Evolutionary conservation across 2,797 vertebrate genomes (phyloP).

Genomic region (Podarcis lilfordi): DNA sequence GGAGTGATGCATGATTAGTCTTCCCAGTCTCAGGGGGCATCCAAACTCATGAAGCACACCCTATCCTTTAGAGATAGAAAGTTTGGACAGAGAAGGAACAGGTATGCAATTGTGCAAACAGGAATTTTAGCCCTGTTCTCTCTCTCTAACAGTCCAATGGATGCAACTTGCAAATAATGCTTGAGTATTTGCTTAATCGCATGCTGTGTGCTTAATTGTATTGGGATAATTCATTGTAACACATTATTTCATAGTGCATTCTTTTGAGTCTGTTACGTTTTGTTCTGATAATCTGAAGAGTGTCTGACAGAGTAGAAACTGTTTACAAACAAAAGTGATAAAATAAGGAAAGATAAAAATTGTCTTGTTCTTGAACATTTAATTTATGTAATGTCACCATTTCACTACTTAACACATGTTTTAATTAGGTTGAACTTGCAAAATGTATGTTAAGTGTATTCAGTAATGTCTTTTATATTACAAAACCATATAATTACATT

Average conservation of each 20-base stretch:
- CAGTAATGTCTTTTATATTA: constrained; percentile 73
- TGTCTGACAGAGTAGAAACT: constrained; percentile 15
- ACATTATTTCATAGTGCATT: constrained; percentile 23
- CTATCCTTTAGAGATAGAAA: too few species aligned
- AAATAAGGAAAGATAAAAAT: constrained; percentile 61
- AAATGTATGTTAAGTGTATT: constrained; percentile 71
- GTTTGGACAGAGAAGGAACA: too few species aligned
- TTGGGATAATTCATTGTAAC: constrained; percentile 1
- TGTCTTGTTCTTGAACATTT: constrained; percentile 56
- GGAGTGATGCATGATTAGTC: too few species aligned
- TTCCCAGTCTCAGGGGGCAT: too few species aligned
- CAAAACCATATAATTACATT: constrained; percentile 75
- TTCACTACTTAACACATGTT: constrained; percentile 67
- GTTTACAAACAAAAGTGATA: constrained; percentile 44
- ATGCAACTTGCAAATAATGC: too few species aligned
- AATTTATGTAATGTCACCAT: constrained; percentile 65
- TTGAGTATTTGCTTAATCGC: not conserved
- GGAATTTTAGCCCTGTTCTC: too few species aligned
- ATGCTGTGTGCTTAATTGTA: not conserved
- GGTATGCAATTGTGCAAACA: too few species aligned
- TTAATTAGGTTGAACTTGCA: constrained; percentile 74
- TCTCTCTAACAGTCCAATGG: too few species aligned
- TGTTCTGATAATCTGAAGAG: constrained; percentile 35
- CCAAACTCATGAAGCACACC: too few species aligned
- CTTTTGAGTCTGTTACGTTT: constrained; percentile 26